Evolutionary conservation across 2,113 vertebrate genomes (phyloP).

Genomic region (Anser cygnoides): DNA sequence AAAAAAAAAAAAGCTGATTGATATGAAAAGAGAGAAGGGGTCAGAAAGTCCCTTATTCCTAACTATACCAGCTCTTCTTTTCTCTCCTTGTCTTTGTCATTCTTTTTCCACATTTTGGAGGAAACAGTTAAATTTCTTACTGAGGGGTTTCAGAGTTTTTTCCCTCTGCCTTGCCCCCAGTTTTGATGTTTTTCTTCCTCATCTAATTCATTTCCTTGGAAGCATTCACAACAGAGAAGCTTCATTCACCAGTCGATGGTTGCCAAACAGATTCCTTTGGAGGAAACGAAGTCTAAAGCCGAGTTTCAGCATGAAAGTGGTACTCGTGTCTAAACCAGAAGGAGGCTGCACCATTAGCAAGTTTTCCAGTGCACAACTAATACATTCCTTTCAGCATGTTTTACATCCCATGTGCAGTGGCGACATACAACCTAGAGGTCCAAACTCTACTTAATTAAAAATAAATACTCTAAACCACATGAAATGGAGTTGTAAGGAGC

Average conservation of each 20-base stretch:
- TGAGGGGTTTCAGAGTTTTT: neutral
- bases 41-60: neutral
- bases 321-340: neutral
- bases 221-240: neutral
- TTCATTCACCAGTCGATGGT: neutral
- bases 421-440: constrained; percentile 4
- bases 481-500: constrained; percentile 9
- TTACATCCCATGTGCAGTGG: neutral
- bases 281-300: neutral
- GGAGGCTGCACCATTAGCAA: neutral
- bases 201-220: constrained; percentile 17
- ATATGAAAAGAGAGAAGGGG: neutral
- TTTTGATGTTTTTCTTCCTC: neutral
- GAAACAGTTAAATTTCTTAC: neutral
- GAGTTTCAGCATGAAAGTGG: neutral
- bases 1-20: neutral
- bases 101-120: neutral
- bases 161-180: neutral
- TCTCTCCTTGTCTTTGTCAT: neutral
- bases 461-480: constrained; percentile 52
- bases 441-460: constrained; percentile 55
- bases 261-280: constrained; percentile 2
- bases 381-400: neutral
- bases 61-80: neutral
- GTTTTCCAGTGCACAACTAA: neutral